A percentile compares a stretch with the other conserved stretches of the same genome.
phyloP scores from a whole-genome alignment of 2,113 vertebrate species.

The Misgurnus anguillicaudatus region DNA sequence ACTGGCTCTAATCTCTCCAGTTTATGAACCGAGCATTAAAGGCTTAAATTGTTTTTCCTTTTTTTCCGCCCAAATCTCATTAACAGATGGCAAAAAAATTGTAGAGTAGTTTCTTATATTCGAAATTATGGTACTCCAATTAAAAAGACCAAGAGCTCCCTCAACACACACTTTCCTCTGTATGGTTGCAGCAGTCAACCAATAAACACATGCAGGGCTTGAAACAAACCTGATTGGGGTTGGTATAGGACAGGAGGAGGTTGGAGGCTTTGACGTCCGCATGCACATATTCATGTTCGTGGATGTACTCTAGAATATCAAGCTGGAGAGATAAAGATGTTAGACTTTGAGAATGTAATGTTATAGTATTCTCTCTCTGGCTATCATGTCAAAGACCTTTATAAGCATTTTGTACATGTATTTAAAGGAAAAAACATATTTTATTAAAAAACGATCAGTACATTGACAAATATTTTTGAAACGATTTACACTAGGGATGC shows the following conservation, averaged over 20 bases:
- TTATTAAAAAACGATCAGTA: no score
- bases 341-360: not conserved
- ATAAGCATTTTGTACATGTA: not conserved
- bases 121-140: constrained; percentile 27
- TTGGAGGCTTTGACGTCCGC: constrained; percentile 96
- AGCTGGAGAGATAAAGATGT: constrained; percentile 71
- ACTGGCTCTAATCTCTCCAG: constrained; percentile 62
- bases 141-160: not conserved
- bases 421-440: no score
- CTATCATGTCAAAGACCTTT: not conserved
- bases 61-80: constrained; percentile 44
- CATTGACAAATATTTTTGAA: no score
- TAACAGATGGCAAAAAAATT: constrained; percentile 46
- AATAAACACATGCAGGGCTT: constrained; percentile 2
- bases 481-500: no score
- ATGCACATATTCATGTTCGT: constrained; percentile 95
- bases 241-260: constrained; percentile 85
- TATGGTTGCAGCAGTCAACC: not conserved
- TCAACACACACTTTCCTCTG: not conserved
- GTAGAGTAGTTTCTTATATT: constrained; percentile 35
- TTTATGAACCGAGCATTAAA: constrained; percentile 54
- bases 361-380: not conserved
- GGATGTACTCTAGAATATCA: constrained; percentile 90
- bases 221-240: constrained; percentile 87
- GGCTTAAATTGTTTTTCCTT: constrained; percentile 62